phyloP scores from a whole-genome alignment of 2,888 invertebrate genomes.

The Eilema depressum region DNA sequence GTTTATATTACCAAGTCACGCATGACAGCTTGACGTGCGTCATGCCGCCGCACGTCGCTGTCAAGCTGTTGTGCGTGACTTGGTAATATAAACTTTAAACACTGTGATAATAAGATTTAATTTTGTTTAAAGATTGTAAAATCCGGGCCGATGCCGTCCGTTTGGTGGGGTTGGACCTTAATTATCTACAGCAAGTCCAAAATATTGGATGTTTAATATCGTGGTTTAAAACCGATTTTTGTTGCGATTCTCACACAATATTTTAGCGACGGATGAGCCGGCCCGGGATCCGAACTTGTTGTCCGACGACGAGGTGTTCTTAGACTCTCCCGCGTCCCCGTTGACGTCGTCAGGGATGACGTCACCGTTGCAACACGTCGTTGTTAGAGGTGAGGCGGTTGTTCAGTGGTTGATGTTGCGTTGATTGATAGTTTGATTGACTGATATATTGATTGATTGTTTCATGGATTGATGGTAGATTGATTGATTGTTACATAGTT shows the following conservation, averaged over 20 bases:
- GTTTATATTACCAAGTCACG: too few relatives aligned
- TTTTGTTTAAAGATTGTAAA: too few relatives aligned
- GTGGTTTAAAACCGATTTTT: not conserved
- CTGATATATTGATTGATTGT: not conserved
- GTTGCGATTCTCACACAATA: not conserved
- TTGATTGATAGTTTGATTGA: conserved; percentile 1
- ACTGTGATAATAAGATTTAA: too few relatives aligned
- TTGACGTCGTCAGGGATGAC: conserved; percentile 65
- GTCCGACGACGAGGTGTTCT: conserved; percentile 81
- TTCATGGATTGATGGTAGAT: not conserved
- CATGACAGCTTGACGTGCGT: too few relatives aligned
- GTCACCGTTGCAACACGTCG: conserved; percentile 51
- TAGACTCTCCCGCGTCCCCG: conserved; percentile 67
- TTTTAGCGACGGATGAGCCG: conserved; percentile 30
- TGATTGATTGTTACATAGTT: not conserved
- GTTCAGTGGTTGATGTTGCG: not conserved
- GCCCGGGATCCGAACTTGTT: conserved; percentile 70
- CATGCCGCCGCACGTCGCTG: too few relatives aligned
- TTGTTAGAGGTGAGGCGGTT: conserved; percentile 49
- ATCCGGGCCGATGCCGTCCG: too few relatives aligned
- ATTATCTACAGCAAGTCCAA: not conserved
- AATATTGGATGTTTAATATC: not conserved
- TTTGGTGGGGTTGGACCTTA: too few relatives aligned
- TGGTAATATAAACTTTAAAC: too few relatives aligned
- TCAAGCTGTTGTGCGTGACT: too few relatives aligned